Percentiles rank a stretch among this genome's conserved stretches.
These are phyloP conservation scores for Galaxea fascicularis DNA, from an alignment of 92 coral and sea anemone genomes.

Conservation along the genomic window DNA sequence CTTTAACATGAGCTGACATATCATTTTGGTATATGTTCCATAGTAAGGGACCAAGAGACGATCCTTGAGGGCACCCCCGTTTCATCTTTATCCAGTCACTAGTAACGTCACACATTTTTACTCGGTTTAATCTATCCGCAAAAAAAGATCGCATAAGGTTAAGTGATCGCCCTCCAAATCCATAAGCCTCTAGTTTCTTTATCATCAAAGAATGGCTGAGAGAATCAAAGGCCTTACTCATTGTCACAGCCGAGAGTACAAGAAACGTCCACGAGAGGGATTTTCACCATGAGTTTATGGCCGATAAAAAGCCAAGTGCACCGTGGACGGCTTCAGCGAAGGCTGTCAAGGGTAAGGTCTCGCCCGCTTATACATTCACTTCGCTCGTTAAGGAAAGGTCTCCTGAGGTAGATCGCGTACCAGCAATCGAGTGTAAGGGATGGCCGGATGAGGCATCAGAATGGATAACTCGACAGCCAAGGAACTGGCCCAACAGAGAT, in stretches of 20 bases:
- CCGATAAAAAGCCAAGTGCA: slow-evolving; percentile 31
- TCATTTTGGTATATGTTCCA: too few relatives aligned
- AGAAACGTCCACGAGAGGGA: slow-evolving; percentile 33
- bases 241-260: slow-evolving; percentile 33
- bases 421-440: slow-evolving; percentile 41
- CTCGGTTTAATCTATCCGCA: too few relatives aligned
- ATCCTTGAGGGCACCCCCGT: too few relatives aligned
- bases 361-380: slow-evolving; percentile 26
- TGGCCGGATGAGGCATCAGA: slow-evolving; percentile 24
- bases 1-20: too few relatives aligned
- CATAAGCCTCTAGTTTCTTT: too few relatives aligned
- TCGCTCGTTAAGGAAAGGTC: background rate
- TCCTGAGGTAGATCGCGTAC: slow-evolving; percentile 21
- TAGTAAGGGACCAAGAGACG: too few relatives aligned
- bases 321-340: background rate
- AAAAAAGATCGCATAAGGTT: too few relatives aligned
- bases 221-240: too few relatives aligned
- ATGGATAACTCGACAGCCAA: slow-evolving; percentile 39
- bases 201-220: too few relatives aligned
- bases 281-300: slow-evolving; percentile 33
- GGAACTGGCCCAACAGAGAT: slow-evolving; percentile 38
- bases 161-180: too few relatives aligned
- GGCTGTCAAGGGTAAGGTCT: background rate
- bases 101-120: too few relatives aligned
- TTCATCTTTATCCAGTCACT: too few relatives aligned